Evolutionary conservation across 2,113 vertebrate species (phyloP), one percentile per base, ranked within the genome.

Genomic region (Lophius piscatorius): DNA sequence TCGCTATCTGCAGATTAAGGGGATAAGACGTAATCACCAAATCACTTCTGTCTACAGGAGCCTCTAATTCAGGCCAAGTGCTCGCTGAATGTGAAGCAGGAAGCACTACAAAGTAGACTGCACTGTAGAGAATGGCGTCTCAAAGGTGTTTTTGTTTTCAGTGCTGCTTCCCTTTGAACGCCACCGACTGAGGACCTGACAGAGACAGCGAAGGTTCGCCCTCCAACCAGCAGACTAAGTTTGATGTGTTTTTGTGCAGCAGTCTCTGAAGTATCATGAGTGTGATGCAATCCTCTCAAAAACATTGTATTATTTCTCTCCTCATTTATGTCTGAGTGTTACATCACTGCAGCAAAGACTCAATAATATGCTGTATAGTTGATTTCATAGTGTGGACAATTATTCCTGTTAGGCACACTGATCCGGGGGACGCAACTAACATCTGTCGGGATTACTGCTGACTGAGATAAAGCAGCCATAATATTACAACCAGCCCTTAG

Each of bases 61-160:
- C 59, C 58, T 20, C 48, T 71, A 78, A 81, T 82, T 86, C 79
- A 61, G 59, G 52, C 23, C 59, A 29, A 65, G 58, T 14, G 28
- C 47, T 24, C 29, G 40, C 6, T 10, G 18, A 49, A 39, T 33
- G 17, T 16, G 16, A 24, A 35, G 33, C 47, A 7, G 48, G 17
- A 39, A 46, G 14, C 41, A 5, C 20, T 44, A 59, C 52, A 60
- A 74, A 51, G 41, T 36, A 17, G 22, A 60, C 35, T 26, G 22
- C 9, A 6, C 10, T 18, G 39, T 9, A 18, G 51, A 57, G 23
- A 54, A 46, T 22, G 1, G 20, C 29, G 26, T 48, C 46, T 59
- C 22, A 18, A 44, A 62, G 33, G 29, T 45, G 39, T 54, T 40
- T 56, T 70, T 80, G 14, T 41, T 54, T 49, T 56, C 4, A 17